Evolutionary conservation across 2,888 invertebrate genomes (phyloP).

Genomic region (Arenicola marina): DNA sequence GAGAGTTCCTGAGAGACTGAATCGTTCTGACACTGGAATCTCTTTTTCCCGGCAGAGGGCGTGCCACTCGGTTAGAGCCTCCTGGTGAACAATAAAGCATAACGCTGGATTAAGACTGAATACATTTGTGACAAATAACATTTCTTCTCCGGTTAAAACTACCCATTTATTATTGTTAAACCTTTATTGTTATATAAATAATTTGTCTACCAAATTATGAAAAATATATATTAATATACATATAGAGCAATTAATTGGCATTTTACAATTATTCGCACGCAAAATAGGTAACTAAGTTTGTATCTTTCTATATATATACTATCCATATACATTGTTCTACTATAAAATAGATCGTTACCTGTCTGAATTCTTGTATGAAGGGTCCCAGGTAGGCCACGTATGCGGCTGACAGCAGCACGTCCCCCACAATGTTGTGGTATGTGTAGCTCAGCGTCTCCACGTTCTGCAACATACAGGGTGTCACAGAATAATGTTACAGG

Average conservation of each 20-base stretch:
- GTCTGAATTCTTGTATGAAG: constrained; percentile 56
- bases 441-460: constrained; percentile 53
- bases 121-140: no score
- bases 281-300: no score
- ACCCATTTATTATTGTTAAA: no score
- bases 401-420: constrained; percentile 58
- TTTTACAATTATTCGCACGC: background rate
- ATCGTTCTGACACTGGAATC: constrained; percentile 55
- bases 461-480: constrained; percentile 37
- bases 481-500: background rate
- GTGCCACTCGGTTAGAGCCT: constrained; percentile 56
- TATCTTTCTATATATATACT: no score
- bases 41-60: constrained; percentile 49
- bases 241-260: background rate
- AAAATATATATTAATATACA: no score
- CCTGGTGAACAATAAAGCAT: no score
- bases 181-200: no score
- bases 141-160: no score
- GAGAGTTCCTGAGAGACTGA: constrained; percentile 54
- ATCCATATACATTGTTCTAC: background rate
- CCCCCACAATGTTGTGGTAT: constrained; percentile 60
- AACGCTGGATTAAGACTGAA: no score
- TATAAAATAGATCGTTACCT: constrained; percentile 36
- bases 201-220: no score
- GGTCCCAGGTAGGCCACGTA: constrained; percentile 60